Conservation (phyloP, 2,113 vertebrate genomes). For the Corythaeola cristata region DNA sequence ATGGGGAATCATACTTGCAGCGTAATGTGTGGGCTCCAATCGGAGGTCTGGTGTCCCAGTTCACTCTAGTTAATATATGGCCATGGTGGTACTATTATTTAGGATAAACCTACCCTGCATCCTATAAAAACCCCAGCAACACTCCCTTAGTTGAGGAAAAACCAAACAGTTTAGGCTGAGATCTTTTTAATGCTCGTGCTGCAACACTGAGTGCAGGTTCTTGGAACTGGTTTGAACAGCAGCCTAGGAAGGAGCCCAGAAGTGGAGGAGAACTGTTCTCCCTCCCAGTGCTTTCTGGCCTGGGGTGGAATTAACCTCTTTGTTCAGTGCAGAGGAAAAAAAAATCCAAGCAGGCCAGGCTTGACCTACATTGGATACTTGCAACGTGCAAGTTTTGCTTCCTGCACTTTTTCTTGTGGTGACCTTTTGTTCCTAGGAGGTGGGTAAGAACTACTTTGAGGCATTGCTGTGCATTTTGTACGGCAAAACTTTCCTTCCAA, state of each 20-base stretch:
- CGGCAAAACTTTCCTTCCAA: background rate
- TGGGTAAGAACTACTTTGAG: background rate
- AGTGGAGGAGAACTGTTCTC: background rate
- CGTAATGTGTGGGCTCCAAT: fast-evolving
- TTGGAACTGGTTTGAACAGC: background rate
- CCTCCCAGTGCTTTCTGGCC: background rate
- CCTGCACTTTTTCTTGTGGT: background rate
- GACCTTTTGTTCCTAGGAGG: conserved; percentile 37
- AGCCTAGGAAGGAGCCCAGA: background rate
- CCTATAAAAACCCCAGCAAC: background rate
- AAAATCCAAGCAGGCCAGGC: background rate
- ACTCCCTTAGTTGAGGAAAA: background rate
- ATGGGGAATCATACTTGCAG: background rate
- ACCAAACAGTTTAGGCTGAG: background rate
- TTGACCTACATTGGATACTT: conserved; percentile 47
- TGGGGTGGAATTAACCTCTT: conserved; percentile 1
- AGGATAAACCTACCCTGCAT: background rate
- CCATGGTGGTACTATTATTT: fast-evolving
- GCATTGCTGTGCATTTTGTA: background rate
- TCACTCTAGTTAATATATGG: background rate
- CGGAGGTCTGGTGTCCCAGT: background rate
- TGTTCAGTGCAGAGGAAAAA: background rate
- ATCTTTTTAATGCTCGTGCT: background rate
- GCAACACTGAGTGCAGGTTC: background rate
- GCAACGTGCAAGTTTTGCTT: background rate